Evolutionary conservation across 2,797 vertebrate species (phyloP).

Genomic region (Sphenopsis melanotis): DNA sequence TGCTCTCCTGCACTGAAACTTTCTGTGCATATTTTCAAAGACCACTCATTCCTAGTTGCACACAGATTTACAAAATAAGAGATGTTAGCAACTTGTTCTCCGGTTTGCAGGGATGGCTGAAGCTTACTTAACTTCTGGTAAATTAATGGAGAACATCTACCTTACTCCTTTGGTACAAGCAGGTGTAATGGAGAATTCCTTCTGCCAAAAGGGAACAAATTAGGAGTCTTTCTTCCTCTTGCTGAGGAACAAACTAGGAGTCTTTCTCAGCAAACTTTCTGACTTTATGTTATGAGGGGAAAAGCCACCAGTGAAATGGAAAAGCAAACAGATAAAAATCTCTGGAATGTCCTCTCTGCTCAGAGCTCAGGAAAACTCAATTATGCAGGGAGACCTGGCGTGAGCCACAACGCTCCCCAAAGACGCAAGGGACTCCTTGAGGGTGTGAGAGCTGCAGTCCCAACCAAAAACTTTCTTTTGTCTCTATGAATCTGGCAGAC

Average conservation of each 20-base stretch:
- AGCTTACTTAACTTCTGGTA: not conserved
- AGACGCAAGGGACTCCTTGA: not conserved
- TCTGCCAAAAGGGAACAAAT: not conserved
- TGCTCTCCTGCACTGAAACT: not conserved
- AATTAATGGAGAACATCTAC: not conserved
- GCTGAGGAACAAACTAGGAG: not conserved
- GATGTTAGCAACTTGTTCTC: not conserved
- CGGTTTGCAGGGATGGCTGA: not conserved
- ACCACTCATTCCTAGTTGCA: not conserved
- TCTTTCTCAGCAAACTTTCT: not conserved
- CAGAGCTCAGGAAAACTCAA: not conserved
- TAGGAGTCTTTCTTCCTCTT: not conserved
- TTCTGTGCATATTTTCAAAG: not conserved
- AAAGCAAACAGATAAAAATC: not conserved
- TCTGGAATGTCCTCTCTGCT: not conserved
- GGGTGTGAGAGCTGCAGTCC: not conserved
- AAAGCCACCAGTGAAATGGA: not conserved
- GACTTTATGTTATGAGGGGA: not conserved
- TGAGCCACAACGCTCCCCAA: fast-evolving
- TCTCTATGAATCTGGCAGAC: not conserved
- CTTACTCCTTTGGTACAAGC: not conserved
- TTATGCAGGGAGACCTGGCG: not conserved
- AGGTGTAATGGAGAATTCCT: not conserved
- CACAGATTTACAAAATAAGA: not conserved
- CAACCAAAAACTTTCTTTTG: not conserved